These are phyloP conservation scores for Malurus elegans DNA, from an alignment of 2,113 vertebrate species.

Conservation along the genomic window DNA sequence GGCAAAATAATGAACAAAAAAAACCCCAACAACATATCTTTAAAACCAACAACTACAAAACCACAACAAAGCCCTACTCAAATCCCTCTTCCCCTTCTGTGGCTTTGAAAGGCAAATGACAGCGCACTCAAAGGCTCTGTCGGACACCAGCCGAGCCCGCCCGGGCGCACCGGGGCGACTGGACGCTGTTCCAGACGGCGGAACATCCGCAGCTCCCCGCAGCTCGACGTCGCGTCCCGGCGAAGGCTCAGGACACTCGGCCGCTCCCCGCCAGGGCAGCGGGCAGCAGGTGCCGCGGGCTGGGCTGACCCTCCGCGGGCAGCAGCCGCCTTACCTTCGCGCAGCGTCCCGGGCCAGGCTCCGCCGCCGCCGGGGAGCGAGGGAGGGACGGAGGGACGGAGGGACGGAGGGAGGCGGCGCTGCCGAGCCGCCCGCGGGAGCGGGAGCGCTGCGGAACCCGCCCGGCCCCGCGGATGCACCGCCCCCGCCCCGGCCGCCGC, in stretches of 20 bases:
- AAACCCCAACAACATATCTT: background rate
- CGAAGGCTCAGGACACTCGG: fast-evolving
- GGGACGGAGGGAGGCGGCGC: background rate
- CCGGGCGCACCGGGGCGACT: too few species aligned
- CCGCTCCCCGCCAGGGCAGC: background rate
- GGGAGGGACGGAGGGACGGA: background rate
- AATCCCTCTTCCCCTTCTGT: background rate
- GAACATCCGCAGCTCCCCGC: background rate
- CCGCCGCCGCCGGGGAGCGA: background rate
- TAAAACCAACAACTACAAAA: background rate
- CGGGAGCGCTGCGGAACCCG: background rate
- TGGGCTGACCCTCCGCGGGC: background rate
- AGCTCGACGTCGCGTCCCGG: background rate
- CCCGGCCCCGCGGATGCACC: background rate
- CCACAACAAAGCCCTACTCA: too few species aligned
- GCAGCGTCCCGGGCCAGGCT: fast-evolving
- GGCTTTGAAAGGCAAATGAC: background rate
- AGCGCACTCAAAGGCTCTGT: background rate
- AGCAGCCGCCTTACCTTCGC: background rate
- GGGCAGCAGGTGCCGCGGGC: background rate
- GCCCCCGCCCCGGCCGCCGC: background rate
- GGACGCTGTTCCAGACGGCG: too few species aligned
- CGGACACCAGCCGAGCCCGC: too few species aligned
- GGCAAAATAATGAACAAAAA: background rate
- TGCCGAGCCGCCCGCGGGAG: background rate